phyloP scores from a whole-genome alignment of 2,113 vertebrate genomes.

The Tachycineta bicolor region DNA sequence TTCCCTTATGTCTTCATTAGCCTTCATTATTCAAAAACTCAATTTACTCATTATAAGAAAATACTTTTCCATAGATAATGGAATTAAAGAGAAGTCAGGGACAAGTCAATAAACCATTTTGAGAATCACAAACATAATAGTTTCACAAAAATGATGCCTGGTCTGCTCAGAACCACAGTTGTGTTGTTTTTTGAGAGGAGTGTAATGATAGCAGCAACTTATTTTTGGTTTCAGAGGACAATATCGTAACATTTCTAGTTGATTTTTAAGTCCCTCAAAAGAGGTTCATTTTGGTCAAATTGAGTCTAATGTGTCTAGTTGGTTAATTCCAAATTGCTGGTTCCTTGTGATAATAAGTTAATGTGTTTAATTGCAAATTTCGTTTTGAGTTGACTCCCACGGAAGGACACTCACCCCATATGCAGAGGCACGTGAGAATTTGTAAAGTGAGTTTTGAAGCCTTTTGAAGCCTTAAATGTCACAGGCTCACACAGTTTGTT shows the following conservation, averaged over 20 bases:
- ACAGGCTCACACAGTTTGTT: not conserved
- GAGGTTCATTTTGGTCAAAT: not conserved
- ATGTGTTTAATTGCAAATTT: not conserved
- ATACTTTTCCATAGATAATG: slow-evolving; percentile 32
- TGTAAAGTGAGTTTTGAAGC: not conserved
- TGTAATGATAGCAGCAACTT: not conserved
- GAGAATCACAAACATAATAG: not conserved
- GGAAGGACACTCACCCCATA: not conserved
- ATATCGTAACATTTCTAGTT: not conserved
- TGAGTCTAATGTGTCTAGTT: not conserved
- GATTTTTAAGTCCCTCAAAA: not conserved
- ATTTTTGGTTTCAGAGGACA: not conserved
- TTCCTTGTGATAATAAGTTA: not conserved
- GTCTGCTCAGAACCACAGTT: not conserved
- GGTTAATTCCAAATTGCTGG: not conserved
- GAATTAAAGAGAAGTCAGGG: slow-evolving; percentile 19
- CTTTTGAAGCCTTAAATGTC: not conserved
- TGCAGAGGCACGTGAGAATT: not conserved
- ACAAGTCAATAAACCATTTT: slow-evolving; percentile 61
- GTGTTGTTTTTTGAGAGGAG: not conserved
- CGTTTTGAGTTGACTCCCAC: not conserved
- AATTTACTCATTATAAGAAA: slow-evolving; percentile 42
- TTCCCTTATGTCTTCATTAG: not conserved
- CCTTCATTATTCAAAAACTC: slow-evolving; percentile 58
- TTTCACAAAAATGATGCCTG: not conserved